These are phyloP conservation scores for Haemorhous mexicanus DNA, from an alignment of 2,113 vertebrate genomes.

Conservation along the genomic window DNA sequence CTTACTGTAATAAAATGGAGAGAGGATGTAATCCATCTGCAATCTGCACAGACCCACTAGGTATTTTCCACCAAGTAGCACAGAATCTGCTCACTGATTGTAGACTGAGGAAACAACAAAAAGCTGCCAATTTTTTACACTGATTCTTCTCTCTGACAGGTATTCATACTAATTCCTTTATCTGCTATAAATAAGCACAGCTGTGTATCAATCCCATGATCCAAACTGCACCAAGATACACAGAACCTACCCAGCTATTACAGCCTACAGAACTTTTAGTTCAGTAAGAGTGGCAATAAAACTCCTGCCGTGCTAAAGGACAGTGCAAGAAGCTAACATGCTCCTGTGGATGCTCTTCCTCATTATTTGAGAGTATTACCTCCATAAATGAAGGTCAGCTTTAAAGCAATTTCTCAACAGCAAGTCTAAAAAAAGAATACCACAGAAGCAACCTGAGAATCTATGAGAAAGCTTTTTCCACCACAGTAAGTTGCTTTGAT, in stretches of 20 bases:
- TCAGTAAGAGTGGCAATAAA: neutral
- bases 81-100: neutral
- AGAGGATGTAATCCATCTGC: neutral
- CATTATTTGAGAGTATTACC: neutral
- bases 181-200: neutral
- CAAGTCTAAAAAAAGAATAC: slow-evolving; percentile 32
- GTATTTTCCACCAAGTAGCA: neutral
- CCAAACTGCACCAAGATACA: neutral
- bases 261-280: neutral
- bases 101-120: neutral
- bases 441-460: slow-evolving; percentile 18
- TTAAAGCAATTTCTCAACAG: slow-evolving; percentile 3
- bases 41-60: neutral
- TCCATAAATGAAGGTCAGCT: slow-evolving; percentile 39
- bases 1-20: neutral
- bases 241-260: neutral
- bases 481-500: neutral
- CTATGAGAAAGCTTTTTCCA: slow-evolving; percentile 7
- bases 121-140: neutral
- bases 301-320: neutral
- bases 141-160: neutral
- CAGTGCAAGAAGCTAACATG: neutral
- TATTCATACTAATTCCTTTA: neutral
- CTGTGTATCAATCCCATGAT: neutral
- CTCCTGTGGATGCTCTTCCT: neutral